Evolutionary conservation across 1,140 invertebrate species (phyloP).

Genomic region (Drosophila mojavensis): DNA sequence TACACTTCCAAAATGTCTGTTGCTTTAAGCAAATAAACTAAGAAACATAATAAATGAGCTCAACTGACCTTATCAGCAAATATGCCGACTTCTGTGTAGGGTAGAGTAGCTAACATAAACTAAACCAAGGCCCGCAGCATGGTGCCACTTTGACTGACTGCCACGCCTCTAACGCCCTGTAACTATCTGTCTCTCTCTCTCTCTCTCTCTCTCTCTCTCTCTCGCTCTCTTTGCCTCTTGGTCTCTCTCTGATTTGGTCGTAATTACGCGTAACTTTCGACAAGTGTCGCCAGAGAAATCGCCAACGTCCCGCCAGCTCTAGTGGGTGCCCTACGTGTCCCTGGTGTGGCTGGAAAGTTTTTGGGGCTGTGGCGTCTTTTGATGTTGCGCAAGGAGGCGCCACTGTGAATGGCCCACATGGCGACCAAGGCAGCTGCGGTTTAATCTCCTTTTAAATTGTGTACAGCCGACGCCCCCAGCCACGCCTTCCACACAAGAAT

Average conservation of each 20-base stretch:
- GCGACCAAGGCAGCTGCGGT: constrained; percentile 61
- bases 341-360: constrained; percentile 56
- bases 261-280: constrained; percentile 81
- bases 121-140: constrained; percentile 36
- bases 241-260: constrained; percentile 49
- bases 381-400: constrained; percentile 30
- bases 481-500: constrained; percentile 37
- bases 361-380: constrained; percentile 39
- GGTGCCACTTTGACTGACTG: constrained; percentile 37
- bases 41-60: too few relatives aligned
- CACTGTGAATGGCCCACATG: constrained; percentile 26
- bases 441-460: constrained; percentile 81
- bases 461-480: constrained; percentile 5
- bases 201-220: not conserved
- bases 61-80: not conserved
- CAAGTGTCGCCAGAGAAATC: constrained; percentile 75
- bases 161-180: constrained; percentile 16
- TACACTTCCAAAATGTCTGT: too few relatives aligned
- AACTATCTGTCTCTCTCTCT: constrained; percentile 18
- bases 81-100: constrained; percentile 7
- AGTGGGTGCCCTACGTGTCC: constrained; percentile 43
- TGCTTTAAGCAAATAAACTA: too few relatives aligned
- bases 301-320: constrained; percentile 42
- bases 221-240: constrained; percentile 15
- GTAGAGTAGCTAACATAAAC: constrained; percentile 26